A percentile compares a stretch with the other conserved stretches of the same genome.
Evolutionary conservation across 2,113 vertebrate genomes (phyloP).

Genomic region (Actenoides hombroni): DNA sequence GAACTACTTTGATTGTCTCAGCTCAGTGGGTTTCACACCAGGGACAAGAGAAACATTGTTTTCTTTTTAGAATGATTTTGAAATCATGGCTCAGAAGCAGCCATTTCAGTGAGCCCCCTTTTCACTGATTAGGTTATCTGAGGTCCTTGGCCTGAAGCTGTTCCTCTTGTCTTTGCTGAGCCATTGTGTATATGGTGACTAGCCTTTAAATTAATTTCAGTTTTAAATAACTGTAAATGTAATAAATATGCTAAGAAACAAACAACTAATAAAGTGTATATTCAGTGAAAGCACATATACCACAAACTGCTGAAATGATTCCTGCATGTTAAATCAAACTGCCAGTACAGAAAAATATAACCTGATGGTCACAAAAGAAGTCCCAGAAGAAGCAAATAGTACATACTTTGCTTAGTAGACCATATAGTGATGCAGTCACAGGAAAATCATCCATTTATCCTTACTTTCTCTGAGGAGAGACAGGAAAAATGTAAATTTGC

Average conservation of each 20-base stretch:
- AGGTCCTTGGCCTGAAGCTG: background rate
- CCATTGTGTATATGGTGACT: background rate
- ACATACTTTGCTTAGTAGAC: background rate
- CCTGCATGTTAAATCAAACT: background rate
- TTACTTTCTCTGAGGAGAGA: background rate
- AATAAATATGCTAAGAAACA: background rate
- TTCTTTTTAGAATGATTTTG: background rate
- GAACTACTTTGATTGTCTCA: background rate
- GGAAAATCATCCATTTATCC: background rate
- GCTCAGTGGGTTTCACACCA: background rate
- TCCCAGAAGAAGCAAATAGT: background rate
- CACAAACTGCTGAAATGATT: background rate
- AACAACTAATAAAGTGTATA: background rate
- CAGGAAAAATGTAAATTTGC: background rate
- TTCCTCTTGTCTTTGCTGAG: background rate
- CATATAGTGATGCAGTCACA: background rate
- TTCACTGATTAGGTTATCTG: background rate
- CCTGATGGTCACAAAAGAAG: background rate
- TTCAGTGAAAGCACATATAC: background rate
- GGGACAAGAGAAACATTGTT: background rate
- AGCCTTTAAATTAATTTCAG: background rate
- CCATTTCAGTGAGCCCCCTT: background rate
- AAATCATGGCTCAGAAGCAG: background rate
- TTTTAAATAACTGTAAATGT: background rate
- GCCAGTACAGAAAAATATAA: background rate